These are phyloP conservation scores for Dermolepida albohirtum DNA, from an alignment of 2,888 invertebrate species.

Conservation along the genomic window DNA sequence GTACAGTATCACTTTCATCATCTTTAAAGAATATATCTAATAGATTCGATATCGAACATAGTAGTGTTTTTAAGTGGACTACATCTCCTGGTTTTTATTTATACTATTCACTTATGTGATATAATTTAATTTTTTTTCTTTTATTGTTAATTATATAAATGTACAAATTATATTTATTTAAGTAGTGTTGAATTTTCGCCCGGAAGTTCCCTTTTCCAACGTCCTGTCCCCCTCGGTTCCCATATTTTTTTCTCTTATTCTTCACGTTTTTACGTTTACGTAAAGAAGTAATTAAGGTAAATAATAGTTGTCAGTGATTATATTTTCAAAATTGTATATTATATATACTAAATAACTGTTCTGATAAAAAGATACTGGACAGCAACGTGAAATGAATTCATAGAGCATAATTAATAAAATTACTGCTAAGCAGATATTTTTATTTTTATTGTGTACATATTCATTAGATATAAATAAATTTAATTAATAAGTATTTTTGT, in stretches of 20 bases:
- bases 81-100: constrained; percentile 33
- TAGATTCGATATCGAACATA: constrained; percentile 29
- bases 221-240: background rate
- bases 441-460: constrained; percentile 66
- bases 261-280: constrained; percentile 38
- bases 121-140: constrained; percentile 38
- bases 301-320: constrained; percentile 39
- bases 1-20: background rate
- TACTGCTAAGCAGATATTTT: constrained; percentile 63
- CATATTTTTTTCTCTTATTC: background rate
- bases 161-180: constrained; percentile 45
- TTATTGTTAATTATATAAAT: constrained; percentile 42
- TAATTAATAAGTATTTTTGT: constrained; percentile 47
- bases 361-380: constrained; percentile 25
- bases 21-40: constrained; percentile 3
- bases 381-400: constrained; percentile 43
- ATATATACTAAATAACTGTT: constrained; percentile 42
- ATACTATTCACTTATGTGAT: constrained; percentile 41
- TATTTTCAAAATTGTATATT: constrained; percentile 42
- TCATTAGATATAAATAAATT: constrained; percentile 64
- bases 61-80: background rate
- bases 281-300: constrained; percentile 44
- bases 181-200: constrained; percentile 39
- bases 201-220: constrained; percentile 14
- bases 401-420: constrained; percentile 46